Evolutionary conservation across 1,140 invertebrate species (phyloP).

Genomic region (Zaprionus kolodkinae): DNA sequence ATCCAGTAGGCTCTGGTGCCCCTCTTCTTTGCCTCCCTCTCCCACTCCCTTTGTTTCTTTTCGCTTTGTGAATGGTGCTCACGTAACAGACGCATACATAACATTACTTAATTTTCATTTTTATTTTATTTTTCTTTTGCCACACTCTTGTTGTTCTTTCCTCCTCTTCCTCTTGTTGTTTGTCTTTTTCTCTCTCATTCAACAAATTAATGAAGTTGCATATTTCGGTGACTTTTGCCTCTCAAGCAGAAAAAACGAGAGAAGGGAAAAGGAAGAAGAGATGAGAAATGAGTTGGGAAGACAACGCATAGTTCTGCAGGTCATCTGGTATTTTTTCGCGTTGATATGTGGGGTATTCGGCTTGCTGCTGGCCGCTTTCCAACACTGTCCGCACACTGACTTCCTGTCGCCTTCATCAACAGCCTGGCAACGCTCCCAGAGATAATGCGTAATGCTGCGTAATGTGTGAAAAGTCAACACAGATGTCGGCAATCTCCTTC

Average conservation of each 20-base stretch:
- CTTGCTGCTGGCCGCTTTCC: neutral
- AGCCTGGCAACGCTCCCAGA: neutral
- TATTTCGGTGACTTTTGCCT: conserved; percentile 43
- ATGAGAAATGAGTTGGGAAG: neutral
- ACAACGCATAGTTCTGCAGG: conserved; percentile 23
- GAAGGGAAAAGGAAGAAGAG: no score
- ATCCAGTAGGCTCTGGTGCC: conserved; percentile 41
- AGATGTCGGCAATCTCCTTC: neutral
- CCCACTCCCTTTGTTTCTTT: neutral
- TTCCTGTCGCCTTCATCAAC: neutral
- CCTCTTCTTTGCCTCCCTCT: neutral
- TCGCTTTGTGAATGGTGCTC: conserved; percentile 56
- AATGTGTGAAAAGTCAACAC: conserved; percentile 5
- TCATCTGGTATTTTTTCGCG: neutral
- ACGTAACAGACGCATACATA: conserved; percentile 81
- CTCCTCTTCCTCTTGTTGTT: conserved; percentile 14
- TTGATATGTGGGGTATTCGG: conserved; percentile 1
- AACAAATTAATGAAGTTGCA: conserved; percentile 64
- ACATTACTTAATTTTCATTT: conserved; percentile 77
- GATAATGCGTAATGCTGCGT: neutral
- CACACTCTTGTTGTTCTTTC: conserved; percentile 23
- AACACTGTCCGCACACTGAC: neutral
- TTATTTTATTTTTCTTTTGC: conserved; percentile 32
- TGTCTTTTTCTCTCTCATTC: neutral
- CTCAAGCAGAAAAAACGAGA: neutral